phyloP scores from a whole-genome alignment of 2,113 vertebrate species.

The Meriones unguiculatus region DNA sequence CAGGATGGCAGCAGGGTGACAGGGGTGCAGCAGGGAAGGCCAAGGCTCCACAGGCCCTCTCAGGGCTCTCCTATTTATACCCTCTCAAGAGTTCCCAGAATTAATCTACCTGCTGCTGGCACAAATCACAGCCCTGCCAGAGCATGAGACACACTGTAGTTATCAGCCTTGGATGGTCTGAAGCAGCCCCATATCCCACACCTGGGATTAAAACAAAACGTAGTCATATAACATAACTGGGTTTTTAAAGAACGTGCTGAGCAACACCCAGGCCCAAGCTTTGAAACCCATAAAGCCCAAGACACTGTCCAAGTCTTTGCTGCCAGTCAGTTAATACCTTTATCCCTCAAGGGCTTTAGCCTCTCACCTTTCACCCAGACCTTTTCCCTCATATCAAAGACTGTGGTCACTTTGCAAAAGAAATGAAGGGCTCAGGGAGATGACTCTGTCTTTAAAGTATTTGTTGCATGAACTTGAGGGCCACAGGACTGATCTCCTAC shows the following conservation, averaged over 20 bases:
- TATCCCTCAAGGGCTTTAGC: background rate
- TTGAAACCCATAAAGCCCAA: background rate
- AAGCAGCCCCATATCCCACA: no score
- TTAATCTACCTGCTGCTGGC: no score
- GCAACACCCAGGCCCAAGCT: background rate
- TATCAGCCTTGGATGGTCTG: no score
- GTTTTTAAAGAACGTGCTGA: background rate
- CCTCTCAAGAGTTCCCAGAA: no score
- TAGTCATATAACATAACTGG: no score
- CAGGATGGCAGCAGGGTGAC: no score
- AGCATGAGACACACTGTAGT: no score
- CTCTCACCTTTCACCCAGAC: background rate
- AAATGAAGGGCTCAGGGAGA: background rate
- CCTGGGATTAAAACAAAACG: no score
- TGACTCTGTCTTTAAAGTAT: background rate
- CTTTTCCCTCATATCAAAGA: conserved; percentile 1
- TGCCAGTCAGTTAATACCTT: background rate
- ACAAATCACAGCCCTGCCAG: no score
- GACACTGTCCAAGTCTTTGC: background rate
- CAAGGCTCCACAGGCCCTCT: no score
- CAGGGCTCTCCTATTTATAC: no score
- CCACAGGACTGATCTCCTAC: background rate
- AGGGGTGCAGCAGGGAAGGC: no score
- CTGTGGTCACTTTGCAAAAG: background rate
- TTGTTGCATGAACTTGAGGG: background rate